Conservation (phyloP, 2,888 invertebrate genomes). For the Stomorhina lunata region DNA sequence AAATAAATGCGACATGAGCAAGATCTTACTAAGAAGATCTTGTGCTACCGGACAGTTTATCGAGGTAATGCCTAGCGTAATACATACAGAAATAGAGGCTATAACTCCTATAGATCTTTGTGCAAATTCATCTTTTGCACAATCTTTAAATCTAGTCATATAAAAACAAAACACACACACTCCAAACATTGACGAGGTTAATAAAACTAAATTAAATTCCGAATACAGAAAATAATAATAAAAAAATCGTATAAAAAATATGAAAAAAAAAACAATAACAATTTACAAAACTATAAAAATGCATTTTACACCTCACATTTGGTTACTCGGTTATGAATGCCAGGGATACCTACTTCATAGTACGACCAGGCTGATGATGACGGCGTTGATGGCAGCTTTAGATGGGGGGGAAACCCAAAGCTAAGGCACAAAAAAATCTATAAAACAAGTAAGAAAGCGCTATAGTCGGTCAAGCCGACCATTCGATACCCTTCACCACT, state of each 20-base stretch:
- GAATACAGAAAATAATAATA: conserved; percentile 11
- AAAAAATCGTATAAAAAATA: conserved; percentile 6
- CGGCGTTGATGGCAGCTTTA: conserved; percentile 11
- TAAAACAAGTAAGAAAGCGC: no score
- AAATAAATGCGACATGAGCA: no score
- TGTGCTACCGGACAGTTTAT: no score
- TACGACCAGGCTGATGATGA: not conserved
- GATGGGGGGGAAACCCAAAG: not conserved
- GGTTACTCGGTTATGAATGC: not conserved
- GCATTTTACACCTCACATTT: conserved; percentile 50
- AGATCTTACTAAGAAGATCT: no score
- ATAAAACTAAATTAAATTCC: conserved; percentile 35
- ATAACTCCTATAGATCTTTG: no score
- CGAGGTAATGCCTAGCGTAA: no score
- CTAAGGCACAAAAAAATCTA: not conserved
- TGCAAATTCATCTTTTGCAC: not conserved
- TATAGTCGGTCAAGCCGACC: no score
- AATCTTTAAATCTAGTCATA: not conserved
- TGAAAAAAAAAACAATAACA: conserved; percentile 22
- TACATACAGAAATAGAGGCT: no score
- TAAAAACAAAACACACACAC: not conserved
- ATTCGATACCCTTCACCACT: no score
- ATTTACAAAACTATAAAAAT: conserved; percentile 44
- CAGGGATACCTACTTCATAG: not conserved
- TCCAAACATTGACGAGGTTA: not conserved